phyloP scores from a whole-genome alignment of 2,888 invertebrate species.

The Drosophila lutescens region DNA sequence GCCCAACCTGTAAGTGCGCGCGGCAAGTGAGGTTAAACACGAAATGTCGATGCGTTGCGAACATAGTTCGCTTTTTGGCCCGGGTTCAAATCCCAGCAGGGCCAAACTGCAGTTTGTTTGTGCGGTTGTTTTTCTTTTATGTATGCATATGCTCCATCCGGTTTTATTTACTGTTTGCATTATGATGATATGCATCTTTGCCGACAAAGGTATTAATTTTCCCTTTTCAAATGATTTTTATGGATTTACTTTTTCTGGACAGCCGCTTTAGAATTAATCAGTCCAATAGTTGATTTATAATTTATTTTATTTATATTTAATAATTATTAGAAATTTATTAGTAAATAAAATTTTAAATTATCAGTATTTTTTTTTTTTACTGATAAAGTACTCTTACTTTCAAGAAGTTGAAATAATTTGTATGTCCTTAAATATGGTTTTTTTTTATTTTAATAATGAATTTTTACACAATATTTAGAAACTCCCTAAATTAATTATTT shows the following conservation, averaged over 20 bases:
- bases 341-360: too few relatives aligned
- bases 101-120: neutral
- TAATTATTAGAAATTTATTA: too few relatives aligned
- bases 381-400: too few relatives aligned
- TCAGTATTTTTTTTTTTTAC: too few relatives aligned
- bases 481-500: neutral
- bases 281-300: too few relatives aligned
- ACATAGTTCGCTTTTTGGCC: constrained; percentile 21
- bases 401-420: too few relatives aligned
- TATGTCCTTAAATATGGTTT: too few relatives aligned
- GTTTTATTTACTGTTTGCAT: constrained; percentile 4
- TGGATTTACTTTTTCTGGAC: too few relatives aligned
- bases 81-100: constrained; percentile 61
- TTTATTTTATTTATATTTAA: too few relatives aligned
- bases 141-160: neutral
- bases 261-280: too few relatives aligned
- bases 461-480: too few relatives aligned
- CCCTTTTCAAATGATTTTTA: neutral
- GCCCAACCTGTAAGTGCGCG: constrained; percentile 48
- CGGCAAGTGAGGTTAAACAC: constrained; percentile 10
- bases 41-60: constrained; percentile 2
- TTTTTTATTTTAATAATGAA: too few relatives aligned
- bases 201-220: neutral
- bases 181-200: neutral
- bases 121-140: constrained; percentile 4